phyloP scores from a whole-genome alignment of 2,797 vertebrate species.

The Epinephelus awoara region DNA sequence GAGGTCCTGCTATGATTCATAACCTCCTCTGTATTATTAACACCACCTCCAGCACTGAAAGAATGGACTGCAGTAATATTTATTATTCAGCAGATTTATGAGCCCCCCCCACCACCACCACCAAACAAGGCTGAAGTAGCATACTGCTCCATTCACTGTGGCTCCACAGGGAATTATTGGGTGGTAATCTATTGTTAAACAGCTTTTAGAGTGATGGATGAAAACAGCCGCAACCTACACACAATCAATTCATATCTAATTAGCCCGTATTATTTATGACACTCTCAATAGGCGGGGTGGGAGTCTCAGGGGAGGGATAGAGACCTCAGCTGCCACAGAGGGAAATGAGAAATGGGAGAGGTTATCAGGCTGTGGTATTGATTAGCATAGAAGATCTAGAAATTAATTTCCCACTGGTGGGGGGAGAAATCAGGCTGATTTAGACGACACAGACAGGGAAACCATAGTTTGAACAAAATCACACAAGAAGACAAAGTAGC shows the following conservation, averaged over 20 bases:
- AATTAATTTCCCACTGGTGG: conserved; percentile 52
- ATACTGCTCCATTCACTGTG: conserved; percentile 85
- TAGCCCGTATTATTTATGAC: conserved; percentile 92
- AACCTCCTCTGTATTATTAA: conserved; percentile 87
- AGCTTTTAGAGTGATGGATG: conserved; percentile 92
- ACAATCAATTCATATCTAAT: conserved; percentile 93
- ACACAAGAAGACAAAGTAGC: not conserved
- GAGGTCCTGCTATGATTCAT: conserved; percentile 83
- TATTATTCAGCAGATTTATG: conserved; percentile 90
- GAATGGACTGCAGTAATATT: conserved; percentile 79
- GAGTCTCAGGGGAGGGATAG: conserved; percentile 81
- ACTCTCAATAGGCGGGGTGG: conserved; percentile 84
- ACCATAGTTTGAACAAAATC: not conserved
- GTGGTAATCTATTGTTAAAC: conserved; percentile 90
- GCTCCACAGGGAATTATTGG: conserved; percentile 85
- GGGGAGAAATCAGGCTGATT: conserved; percentile 2
- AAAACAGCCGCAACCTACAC: conserved; percentile 86
- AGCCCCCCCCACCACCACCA: conserved; percentile 49
- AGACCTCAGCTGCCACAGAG: conserved; percentile 88
- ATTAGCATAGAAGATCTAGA: conserved; percentile 84
- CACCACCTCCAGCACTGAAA: conserved; percentile 87
- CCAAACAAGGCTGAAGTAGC: conserved; percentile 81
- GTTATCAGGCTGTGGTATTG: conserved; percentile 91
- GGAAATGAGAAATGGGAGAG: conserved; percentile 92
- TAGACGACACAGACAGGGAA: conserved; percentile 1